These are phyloP conservation scores for Rotaria magnacalcarata DNA, from an alignment of 2,888 invertebrate genomes.

Conservation along the genomic window DNA sequence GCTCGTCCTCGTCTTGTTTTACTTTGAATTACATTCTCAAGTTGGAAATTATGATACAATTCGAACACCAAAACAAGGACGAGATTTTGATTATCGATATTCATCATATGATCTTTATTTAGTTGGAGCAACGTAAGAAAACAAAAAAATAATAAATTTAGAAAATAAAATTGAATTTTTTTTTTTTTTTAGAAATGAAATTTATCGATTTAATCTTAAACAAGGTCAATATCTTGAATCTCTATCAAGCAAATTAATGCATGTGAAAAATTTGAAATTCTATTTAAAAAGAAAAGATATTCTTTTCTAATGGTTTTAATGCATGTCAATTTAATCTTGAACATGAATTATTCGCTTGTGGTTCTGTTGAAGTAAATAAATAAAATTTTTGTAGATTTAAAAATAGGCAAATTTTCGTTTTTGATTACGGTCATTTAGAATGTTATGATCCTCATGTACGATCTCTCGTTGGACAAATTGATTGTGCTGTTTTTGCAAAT, in stretches of 20 bases:
- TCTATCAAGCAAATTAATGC: slow-evolving; percentile 64
- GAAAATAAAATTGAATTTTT: no score
- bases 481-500: slow-evolving; percentile 71
- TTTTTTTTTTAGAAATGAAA: slow-evolving; percentile 68
- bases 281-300: no score
- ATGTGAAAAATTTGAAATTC: no score
- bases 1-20: slow-evolving; percentile 69
- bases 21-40: slow-evolving; percentile 88
- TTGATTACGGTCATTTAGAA: slow-evolving; percentile 66
- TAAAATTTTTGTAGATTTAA: not conserved
- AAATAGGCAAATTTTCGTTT: not conserved
- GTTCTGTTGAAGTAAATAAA: slow-evolving; percentile 69
- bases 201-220: slow-evolving; percentile 88
- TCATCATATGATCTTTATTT: slow-evolving; percentile 85
- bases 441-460: slow-evolving; percentile 89
- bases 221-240: slow-evolving; percentile 87
- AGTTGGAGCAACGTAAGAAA: slow-evolving; percentile 73
- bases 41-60: slow-evolving; percentile 83
- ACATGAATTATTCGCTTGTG: slow-evolving; percentile 79
- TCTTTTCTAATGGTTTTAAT: slow-evolving; percentile 64
- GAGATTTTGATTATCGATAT: slow-evolving; percentile 83
- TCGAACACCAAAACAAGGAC: slow-evolving; percentile 86
- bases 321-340: slow-evolving; percentile 67
- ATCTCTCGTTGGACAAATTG: slow-evolving; percentile 72
- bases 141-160: no score